Evolutionary conservation across 1,140 invertebrate species (phyloP), one percentile per base, ranked within the genome.

Genomic region (Cydia splendana): DNA sequence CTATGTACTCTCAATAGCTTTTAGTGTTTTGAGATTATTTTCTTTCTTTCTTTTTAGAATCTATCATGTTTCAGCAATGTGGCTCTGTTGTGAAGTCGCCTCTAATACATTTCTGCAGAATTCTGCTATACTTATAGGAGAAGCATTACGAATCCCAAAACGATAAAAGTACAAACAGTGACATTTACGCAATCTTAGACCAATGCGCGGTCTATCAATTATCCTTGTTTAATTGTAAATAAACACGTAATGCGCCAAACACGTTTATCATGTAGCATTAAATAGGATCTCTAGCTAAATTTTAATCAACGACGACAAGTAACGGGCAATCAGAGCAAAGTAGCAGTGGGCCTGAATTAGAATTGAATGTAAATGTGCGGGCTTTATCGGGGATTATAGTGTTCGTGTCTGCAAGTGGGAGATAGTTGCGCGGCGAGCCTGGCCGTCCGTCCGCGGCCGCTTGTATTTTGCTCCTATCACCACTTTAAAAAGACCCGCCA

Each of bases 371-470:
- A 94, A 94, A 94, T 94, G 93, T 94, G 93, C 93, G 93, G 93
- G 93, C 89, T 93, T 94, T 94, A 94, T 94, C 93, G 91, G 88
- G 92, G 93, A 94, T 94, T 94, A 94, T 94, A 93, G 93, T 94
- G 88, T 87, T 90, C 88, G 86, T 85, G 85, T 88, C 91, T 93
- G 91, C 86, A 82, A 88, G 79, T 82, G 86, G 82, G 85, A 93
- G 91, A 93, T 93, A 93, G 91, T 93, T 93, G 85, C 78, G 81
- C 82, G 80, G 78, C 81, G 57, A 67, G 76, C 77, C 84, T 82
- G 45, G 45, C 45, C 86, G 84, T 82, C 88, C 84, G 79, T 85
- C 79, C 81, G 65, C 77, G 75, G 78, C 79, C 81, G 78, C 78
- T 74, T 84, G 82, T 82, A 82, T 87, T 82, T 79, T 81, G 67